Evolutionary conservation across 2,113 vertebrate species (phyloP), one percentile per base, ranked within the genome.

Genomic region (Micromys minutus): DNA sequence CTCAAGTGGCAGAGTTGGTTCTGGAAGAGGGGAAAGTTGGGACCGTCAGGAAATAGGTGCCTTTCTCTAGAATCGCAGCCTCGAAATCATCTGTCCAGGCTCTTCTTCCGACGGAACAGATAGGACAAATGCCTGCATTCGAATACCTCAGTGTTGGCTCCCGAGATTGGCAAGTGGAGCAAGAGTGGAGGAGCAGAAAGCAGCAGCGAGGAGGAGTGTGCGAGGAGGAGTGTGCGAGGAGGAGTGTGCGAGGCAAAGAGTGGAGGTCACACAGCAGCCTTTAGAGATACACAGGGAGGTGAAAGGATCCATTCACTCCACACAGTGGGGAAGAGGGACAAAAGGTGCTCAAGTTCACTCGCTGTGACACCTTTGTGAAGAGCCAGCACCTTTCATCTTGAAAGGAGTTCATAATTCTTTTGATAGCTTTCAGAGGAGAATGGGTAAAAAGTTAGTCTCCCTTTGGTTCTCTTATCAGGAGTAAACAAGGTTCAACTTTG

Each of bases 341-440:
- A 98, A 98, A 98, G 97, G 96, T 96, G 96, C 89, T 96, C 88
- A 94, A 93, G 97, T 95, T 96, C 97, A 98, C 98, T 97, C 97
- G 97, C 94, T 96, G 97, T 98, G 98, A 98, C 67, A 97, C 96
- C 96, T 98, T 98, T 98, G 97, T 98, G 97, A 97, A 94, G 96
- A 97, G 96, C 95, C 95, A 93, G 76, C 4, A 95, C 45, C 93
- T 98, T 98, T 98, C 97, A 98, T 98, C 98, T 98, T 97, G 96
- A 98, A 98, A 98, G 96, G 95, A 97, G 97, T 98, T 98, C 97
- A 98, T 98, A 98, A 98, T 98, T 98, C 97, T 98, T 97, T 97
- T 94, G 97, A 97, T 95, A 98, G 97, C 98, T 97, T 98, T 97
- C 81, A 98, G 96, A 98, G 97, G 91, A 94, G 92, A 97, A 95